Conservation (phyloP, 53 echinoderm and acorn worm genomes). For the Actinopyga echinites region DNA sequence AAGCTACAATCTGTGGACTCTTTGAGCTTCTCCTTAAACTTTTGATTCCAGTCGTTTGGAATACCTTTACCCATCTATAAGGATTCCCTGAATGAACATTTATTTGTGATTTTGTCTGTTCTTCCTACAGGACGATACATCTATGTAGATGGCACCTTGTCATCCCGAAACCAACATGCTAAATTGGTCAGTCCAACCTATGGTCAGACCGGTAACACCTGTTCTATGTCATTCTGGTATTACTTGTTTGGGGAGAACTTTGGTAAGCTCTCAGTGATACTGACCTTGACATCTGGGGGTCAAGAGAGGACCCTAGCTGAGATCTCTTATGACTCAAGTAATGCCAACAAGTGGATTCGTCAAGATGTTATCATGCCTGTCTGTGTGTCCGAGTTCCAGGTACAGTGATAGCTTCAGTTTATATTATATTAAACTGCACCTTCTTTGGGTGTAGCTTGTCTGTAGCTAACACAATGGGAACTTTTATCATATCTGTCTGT, state of each 20-base stretch:
- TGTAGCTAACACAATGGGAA: too few species aligned
- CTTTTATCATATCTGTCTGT: too few species aligned
- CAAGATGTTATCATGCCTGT: constrained; percentile 59
- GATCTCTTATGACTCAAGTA: constrained; percentile 15
- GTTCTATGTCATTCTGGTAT: constrained; percentile 76
- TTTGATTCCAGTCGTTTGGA: too few species aligned
- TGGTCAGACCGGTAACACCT: constrained; percentile 41
- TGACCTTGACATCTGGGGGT: constrained; percentile 24
- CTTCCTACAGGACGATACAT: constrained; percentile 53
- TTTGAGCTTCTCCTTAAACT: too few species aligned
- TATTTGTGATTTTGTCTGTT: background rate
- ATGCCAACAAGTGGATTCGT: constrained; percentile 71
- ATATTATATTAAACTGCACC: too few species aligned
- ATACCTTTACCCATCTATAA: too few species aligned
- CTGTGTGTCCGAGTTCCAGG: constrained; percentile 84
- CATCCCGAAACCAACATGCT: constrained; percentile 45
- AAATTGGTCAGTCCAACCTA: constrained; percentile 51
- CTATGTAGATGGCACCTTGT: constrained; percentile 58
- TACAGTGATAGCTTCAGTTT: too few species aligned
- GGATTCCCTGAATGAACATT: too few species aligned
- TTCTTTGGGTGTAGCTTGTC: too few species aligned
- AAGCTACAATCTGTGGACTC: too few species aligned
- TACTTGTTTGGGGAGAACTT: constrained; percentile 68
- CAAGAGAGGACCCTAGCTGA: constrained; percentile 21
- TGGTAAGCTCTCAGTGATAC: constrained; percentile 51